These are phyloP conservation scores for Cordilura impudica DNA, from an alignment of 2,888 invertebrate species.

Conservation along the genomic window DNA sequence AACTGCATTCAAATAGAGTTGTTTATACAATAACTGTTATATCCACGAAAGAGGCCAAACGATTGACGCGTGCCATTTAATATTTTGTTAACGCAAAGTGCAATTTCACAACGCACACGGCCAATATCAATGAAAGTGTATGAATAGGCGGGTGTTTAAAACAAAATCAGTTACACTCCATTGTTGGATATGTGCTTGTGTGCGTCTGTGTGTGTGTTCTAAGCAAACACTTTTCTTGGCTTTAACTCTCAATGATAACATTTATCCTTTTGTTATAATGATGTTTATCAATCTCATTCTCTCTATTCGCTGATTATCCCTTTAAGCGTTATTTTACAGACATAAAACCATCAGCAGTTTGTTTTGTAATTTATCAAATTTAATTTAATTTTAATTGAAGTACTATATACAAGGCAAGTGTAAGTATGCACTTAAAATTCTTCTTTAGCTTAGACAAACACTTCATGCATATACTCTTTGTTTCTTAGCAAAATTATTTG, in stretches of 20 bases:
- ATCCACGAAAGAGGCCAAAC: conserved; percentile 40
- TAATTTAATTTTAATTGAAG: conserved; percentile 62
- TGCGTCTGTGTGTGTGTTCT: conserved; percentile 6
- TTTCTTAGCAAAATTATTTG: neutral
- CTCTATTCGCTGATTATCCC: neutral
- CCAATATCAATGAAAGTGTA: conserved; percentile 39
- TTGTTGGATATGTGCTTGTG: conserved; percentile 47
- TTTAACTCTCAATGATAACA: conserved; percentile 55
- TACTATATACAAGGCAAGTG: neutral
- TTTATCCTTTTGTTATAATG: conserved; percentile 54
- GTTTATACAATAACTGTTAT: conserved; percentile 69
- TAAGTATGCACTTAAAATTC: conserved; percentile 9
- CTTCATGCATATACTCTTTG: neutral
- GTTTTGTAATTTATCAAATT: conserved; percentile 59
- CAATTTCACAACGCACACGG: conserved; percentile 35
- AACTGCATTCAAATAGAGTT: conserved; percentile 78
- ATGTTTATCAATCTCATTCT: conserved; percentile 43
- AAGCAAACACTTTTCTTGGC: conserved; percentile 48
- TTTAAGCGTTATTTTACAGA: conserved; percentile 31
- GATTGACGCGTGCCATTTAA: conserved; percentile 48
- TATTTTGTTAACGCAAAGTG: conserved; percentile 53
- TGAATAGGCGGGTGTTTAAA: conserved; percentile 54
- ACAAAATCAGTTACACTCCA: conserved; percentile 70
- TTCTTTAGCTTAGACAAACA: neutral
- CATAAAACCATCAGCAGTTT: conserved; percentile 72